A percentile compares a stretch with the other conserved stretches of the same genome.
Evolutionary conservation across 2,113 vertebrate genomes (phyloP).

Genomic region (Solea solea): DNA sequence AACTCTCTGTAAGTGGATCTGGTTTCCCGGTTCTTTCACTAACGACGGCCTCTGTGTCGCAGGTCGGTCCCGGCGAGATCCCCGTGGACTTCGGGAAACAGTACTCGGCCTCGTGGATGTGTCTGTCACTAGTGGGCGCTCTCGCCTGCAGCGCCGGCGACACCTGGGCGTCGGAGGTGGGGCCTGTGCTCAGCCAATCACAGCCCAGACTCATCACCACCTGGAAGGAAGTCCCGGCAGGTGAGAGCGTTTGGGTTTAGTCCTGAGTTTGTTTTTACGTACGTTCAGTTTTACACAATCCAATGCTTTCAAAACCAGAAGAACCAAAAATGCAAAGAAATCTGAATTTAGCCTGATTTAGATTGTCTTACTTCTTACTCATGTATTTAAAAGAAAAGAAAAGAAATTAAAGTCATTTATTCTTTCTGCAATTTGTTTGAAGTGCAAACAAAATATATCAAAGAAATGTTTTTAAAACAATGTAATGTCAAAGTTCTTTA

Average conservation of each 20-base stretch:
- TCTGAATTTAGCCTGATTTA: too few relatives aligned
- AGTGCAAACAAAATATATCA: too few relatives aligned
- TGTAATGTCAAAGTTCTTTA: too few relatives aligned
- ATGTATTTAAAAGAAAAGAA: too few relatives aligned
- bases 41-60: not conserved
- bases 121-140: constrained; percentile 92
- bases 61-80: constrained; percentile 93
- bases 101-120: constrained; percentile 96
- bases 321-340: too few relatives aligned
- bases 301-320: too few relatives aligned
- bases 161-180: constrained; percentile 97
- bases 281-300: too few relatives aligned
- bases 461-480: too few relatives aligned
- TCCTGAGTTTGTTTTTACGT: too few relatives aligned
- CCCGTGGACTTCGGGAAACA: constrained; percentile 91
- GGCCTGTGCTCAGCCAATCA: constrained; percentile 86
- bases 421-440: too few relatives aligned
- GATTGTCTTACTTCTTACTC: too few relatives aligned
- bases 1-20: not conserved
- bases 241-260: constrained; percentile 65
- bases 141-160: constrained; percentile 91
- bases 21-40: not conserved
- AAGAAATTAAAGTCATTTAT: too few relatives aligned
- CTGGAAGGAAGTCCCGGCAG: constrained; percentile 92
- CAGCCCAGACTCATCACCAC: constrained; percentile 92